These are phyloP conservation scores for Protobothrops mucrosquamatus DNA, from an alignment of 2,113 vertebrate species.

Conservation along the genomic window DNA sequence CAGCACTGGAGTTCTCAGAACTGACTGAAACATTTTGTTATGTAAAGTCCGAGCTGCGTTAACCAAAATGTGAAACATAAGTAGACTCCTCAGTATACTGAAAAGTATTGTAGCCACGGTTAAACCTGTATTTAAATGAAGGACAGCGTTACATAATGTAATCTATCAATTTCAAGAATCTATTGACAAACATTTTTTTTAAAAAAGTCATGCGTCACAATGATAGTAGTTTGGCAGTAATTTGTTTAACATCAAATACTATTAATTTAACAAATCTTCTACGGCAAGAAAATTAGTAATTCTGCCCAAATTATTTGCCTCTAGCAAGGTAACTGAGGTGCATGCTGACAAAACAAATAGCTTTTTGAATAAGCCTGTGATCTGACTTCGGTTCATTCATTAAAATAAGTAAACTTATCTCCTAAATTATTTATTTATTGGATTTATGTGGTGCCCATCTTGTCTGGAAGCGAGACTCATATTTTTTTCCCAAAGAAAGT, in stretches of 20 bases:
- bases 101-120: conserved; percentile 79
- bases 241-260: background rate
- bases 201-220: background rate
- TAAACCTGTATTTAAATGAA: conserved; percentile 74
- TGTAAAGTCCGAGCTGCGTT: conserved; percentile 80
- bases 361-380: background rate
- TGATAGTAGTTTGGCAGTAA: background rate
- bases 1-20: conserved; percentile 81
- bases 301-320: background rate
- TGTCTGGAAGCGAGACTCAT: background rate
- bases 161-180: rapidly evolving
- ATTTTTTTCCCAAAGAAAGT: background rate
- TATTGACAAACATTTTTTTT: conserved; percentile 1
- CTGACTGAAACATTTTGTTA: conserved; percentile 86
- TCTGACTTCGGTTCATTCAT: background rate
- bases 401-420: background rate
- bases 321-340: background rate
- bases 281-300: background rate
- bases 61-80: conserved; percentile 83
- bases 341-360: background rate
- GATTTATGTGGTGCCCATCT: background rate
- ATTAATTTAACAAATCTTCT: background rate
- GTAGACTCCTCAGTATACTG: conserved; percentile 76
- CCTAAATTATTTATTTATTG: background rate
- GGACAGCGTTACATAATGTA: background rate